Evolutionary conservation across 2,888 invertebrate species (phyloP).

Genomic region (Amblyteles armatorius): DNA sequence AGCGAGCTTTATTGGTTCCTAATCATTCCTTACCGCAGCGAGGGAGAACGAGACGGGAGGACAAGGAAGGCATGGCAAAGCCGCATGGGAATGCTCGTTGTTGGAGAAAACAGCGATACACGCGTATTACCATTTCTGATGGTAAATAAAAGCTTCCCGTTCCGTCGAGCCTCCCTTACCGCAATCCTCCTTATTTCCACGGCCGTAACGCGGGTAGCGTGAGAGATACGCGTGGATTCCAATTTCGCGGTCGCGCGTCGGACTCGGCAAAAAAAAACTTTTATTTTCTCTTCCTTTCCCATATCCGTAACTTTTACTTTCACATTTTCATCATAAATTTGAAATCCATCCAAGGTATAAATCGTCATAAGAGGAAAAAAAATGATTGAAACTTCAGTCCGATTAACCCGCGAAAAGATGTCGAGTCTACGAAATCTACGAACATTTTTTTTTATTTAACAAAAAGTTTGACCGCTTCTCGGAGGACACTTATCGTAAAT

Average conservation of each 20-base stretch:
- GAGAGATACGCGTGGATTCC: conserved; percentile 4
- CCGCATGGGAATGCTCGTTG: conserved; percentile 54
- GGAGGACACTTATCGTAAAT: background rate
- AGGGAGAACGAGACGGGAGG: background rate
- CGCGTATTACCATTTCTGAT: conserved; percentile 24
- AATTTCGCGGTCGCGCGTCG: background rate
- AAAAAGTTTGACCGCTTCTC: no score
- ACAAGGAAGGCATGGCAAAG: background rate
- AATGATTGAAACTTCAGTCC: no score
- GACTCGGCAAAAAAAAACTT: background rate
- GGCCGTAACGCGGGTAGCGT: background rate
- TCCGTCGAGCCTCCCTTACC: background rate
- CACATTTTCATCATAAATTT: no score
- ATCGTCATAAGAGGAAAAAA: no score
- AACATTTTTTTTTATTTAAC: background rate
- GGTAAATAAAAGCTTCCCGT: conserved; percentile 35
- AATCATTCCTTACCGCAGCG: conserved; percentile 25
- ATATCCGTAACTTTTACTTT: background rate
- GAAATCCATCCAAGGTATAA: no score
- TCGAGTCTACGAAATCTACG: no score
- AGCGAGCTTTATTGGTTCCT: conserved; percentile 37
- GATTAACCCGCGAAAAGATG: background rate
- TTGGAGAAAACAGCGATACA: conserved; percentile 29
- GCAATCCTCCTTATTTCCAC: conserved; percentile 15
- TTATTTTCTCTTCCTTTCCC: background rate